phyloP scores from a whole-genome alignment of 1,140 invertebrate species.

The Micrasema longulum region DNA sequence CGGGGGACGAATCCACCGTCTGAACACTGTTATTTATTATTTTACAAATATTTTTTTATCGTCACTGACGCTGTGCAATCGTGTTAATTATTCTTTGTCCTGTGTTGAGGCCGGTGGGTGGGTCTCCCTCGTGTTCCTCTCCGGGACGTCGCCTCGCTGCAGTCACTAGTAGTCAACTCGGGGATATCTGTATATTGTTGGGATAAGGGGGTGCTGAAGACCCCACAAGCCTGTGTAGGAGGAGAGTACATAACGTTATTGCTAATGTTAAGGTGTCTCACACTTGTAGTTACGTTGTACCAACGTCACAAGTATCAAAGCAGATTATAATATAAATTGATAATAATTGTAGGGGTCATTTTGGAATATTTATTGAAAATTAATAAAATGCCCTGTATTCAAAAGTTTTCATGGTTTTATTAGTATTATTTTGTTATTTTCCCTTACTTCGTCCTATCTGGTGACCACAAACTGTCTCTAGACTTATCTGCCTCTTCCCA shows the following conservation, averaged over 20 bases:
- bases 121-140: not conserved
- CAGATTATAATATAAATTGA: conserved; percentile 55
- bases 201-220: conserved; percentile 16
- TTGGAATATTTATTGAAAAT: conserved; percentile 56
- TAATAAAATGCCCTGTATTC: conserved; percentile 56
- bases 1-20: not conserved
- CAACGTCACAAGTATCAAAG: conserved; percentile 56
- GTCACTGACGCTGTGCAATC: conserved; percentile 1
- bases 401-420: conserved; percentile 42
- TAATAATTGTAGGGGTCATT: conserved; percentile 55
- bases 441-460: no score
- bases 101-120: not conserved
- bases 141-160: not conserved
- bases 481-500: no score
- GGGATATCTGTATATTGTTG: conserved; percentile 33
- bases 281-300: conserved; percentile 56
- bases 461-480: no score
- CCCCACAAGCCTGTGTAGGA: conserved; percentile 45
- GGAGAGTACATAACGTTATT: conserved; percentile 52
- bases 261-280: conserved; percentile 53
- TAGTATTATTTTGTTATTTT: conserved; percentile 22
- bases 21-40: conserved; percentile 21
- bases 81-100: conserved; percentile 18
- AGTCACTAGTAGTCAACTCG: conserved; percentile 13
- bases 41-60: conserved; percentile 23